Base-by-base conservation (phyloP, 1,140 invertebrate species). In the Periplaneta americana region DNA sequence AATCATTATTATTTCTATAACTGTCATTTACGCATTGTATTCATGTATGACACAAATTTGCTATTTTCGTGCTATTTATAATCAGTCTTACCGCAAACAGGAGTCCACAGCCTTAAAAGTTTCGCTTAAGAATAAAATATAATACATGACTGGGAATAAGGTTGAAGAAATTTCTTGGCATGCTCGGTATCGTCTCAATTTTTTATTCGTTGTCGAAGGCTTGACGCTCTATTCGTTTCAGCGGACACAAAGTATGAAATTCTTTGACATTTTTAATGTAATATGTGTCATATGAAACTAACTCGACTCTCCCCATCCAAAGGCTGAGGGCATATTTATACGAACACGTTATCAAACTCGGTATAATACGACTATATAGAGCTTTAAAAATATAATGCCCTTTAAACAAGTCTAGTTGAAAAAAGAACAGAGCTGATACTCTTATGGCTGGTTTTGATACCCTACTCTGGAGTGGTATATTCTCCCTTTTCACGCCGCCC, bases 261-360 rank as follows among this genome's bases (percentile, higher is more conserved):
- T 37, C 33, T 48, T 48, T 74, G 36, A n/a, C 48, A 34, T 34
- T 22, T 57, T 80, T 80, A 37, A 66, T 57, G 35, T n/a, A 35
- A 80, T 80, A 80, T 80, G 79, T 80, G 75, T 77, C 79, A 80
- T n/a, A 80, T 66, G 79, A 80, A 80, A 80, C 39, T 80, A 80
- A 35, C 32, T 48, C 22, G 48, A 34, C 34, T 78, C 34, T n/a
- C 77, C 57, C 15, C n/a, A 77, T 31, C 75, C 2, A 34, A 77
- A 33, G 75, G 33, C 75, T 11, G 33, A 66, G 17, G 3, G 33
- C 33, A 77, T 77, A 77, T 77, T 34, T 77, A 77, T 33, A 77
- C 33, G 75, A 36, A 18, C 75, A 33, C 75, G 32, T 77, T 77
- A 80, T 80, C 79, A 48, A 39, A 31, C 48, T 37, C 36, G 34